Conservation (phyloP, 2,888 invertebrate species). For the Tetrapedia diversipes region DNA sequence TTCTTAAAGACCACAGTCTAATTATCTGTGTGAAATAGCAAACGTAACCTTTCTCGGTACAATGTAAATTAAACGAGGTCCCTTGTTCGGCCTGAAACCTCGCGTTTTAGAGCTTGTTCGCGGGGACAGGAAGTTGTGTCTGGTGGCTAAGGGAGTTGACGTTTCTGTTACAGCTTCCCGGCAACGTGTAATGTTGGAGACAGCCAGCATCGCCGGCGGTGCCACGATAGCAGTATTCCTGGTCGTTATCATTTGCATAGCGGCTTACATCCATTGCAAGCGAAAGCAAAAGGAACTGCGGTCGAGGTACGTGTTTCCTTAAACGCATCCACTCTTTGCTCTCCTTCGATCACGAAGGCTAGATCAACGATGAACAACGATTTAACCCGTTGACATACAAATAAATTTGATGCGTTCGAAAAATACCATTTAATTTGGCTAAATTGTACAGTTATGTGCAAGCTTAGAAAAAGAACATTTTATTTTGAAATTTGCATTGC, state of each 20-base stretch:
- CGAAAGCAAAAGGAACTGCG: conserved; percentile 82
- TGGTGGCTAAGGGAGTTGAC: conserved; percentile 19
- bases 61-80: conserved; percentile 11
- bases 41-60: not conserved
- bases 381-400: no score
- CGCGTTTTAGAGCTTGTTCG: not conserved
- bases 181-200: conserved; percentile 93
- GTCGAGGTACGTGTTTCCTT: conserved; percentile 76
- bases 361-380: no score
- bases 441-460: no score
- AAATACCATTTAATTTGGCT: no score
- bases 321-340: no score
- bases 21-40: not conserved
- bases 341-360: no score
- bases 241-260: conserved; percentile 82
- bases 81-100: conserved; percentile 23
- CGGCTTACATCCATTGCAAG: conserved; percentile 82
- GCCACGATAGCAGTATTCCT: conserved; percentile 86
- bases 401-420: no score
- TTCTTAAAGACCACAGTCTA: no score
- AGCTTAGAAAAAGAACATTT: no score
- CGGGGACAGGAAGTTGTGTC: conserved; percentile 18
- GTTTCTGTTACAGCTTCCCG: conserved; percentile 86
- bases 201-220: conserved; percentile 94
- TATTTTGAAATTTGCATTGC: no score